phyloP scores from a whole-genome alignment of 2,888 invertebrate species.

The Sylvicola fuscatus region DNA sequence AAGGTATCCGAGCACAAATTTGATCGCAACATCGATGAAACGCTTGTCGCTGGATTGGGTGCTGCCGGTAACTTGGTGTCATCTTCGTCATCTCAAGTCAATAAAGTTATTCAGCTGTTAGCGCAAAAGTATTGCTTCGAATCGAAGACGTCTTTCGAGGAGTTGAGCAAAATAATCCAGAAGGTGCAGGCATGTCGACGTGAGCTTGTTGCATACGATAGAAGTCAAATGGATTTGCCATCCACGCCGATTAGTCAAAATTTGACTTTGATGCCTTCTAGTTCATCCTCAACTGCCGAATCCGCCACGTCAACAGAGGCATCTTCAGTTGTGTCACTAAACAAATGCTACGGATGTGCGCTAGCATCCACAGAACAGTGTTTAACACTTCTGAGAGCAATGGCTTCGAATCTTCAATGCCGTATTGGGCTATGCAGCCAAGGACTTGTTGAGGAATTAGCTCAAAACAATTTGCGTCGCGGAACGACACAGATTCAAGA shows the following conservation, averaged over 20 bases:
- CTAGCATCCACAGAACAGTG: slow-evolving; percentile 87
- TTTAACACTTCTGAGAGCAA: slow-evolving; percentile 68
- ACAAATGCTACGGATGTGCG: slow-evolving; percentile 72
- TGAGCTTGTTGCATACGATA: slow-evolving; percentile 80
- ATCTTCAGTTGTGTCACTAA: slow-evolving; percentile 19
- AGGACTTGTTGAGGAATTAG: slow-evolving; percentile 73
- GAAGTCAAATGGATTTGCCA: slow-evolving; percentile 48
- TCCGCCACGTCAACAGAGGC: neutral
- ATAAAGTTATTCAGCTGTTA: slow-evolving; percentile 79
- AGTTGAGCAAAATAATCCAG: slow-evolving; percentile 75
- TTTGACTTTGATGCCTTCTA: slow-evolving; percentile 7
- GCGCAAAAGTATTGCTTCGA: slow-evolving; percentile 92
- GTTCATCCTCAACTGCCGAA: slow-evolving; percentile 4
- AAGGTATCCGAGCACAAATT: slow-evolving; percentile 74
- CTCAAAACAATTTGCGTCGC: slow-evolving; percentile 74
- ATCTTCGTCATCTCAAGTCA: slow-evolving; percentile 41
- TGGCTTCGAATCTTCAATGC: slow-evolving; percentile 61
- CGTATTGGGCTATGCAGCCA: slow-evolving; percentile 58
- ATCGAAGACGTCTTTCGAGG: slow-evolving; percentile 87
- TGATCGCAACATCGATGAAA: slow-evolving; percentile 34
- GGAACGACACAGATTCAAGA: slow-evolving; percentile 71
- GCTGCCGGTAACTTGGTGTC: slow-evolving; percentile 25
- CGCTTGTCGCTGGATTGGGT: slow-evolving; percentile 23
- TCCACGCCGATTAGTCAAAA: slow-evolving; percentile 1
- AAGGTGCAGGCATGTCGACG: slow-evolving; percentile 77